phyloP scores from a whole-genome alignment of 2,888 invertebrate species.

The Leistus spinibarbis region DNA sequence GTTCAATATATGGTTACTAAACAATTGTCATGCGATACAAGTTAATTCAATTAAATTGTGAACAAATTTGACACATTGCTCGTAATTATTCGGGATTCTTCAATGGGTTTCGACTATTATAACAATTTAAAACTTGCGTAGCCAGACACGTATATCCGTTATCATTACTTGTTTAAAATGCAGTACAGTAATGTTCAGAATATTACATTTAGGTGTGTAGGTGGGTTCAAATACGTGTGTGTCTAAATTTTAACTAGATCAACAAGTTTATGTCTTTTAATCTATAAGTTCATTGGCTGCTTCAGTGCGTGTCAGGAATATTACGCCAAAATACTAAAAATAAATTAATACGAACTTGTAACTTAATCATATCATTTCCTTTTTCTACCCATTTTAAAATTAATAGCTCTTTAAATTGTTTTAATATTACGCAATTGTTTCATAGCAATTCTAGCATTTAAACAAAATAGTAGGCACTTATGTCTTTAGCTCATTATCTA shows the following conservation, averaged over 20 bases:
- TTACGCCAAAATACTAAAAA: neutral
- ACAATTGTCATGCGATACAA: neutral
- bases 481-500: too few species aligned
- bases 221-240: neutral
- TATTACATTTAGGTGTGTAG: neutral
- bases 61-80: neutral
- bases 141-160: neutral
- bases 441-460: too few species aligned
- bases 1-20: neutral
- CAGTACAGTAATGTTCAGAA: neutral
- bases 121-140: neutral
- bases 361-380: neutral
- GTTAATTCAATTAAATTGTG: neutral
- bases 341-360: neutral
- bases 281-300: neutral
- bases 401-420: neutral
- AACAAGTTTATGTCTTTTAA: neutral
- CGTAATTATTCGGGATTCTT: too few species aligned
- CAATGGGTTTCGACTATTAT: neutral
- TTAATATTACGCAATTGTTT: too few species aligned
- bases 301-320: neutral
- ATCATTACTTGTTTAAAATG: neutral
- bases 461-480: too few species aligned
- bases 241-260: neutral
- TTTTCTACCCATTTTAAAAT: neutral